These are phyloP conservation scores for Conus ventricosus DNA, from an alignment of 1,140 invertebrate species.

Conservation along the genomic window DNA sequence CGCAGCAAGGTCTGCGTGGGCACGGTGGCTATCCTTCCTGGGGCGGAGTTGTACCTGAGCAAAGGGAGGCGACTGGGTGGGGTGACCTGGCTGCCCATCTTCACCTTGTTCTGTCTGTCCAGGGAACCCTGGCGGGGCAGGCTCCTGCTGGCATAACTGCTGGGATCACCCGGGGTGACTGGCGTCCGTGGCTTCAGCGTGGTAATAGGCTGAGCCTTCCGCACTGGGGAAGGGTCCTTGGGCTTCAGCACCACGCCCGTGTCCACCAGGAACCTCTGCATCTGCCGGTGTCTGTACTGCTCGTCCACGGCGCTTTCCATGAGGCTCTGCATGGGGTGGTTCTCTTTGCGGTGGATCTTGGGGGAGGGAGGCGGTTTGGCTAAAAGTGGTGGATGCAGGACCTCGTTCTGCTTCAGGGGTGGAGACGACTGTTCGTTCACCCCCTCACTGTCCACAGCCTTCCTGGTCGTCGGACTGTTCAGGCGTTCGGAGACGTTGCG, in stretches of 20 bases:
- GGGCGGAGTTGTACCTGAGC: constrained; percentile 65
- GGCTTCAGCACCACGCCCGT: constrained; percentile 52
- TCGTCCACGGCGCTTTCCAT: constrained; percentile 38
- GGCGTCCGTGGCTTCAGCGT: constrained; percentile 62
- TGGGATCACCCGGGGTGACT: constrained; percentile 40
- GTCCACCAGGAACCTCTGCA: constrained; percentile 54
- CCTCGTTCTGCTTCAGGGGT: constrained; percentile 21
- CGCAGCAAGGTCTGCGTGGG: constrained; percentile 56
- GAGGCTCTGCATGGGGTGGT: background rate
- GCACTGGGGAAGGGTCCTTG: constrained; percentile 48
- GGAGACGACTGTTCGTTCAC: constrained; percentile 50
- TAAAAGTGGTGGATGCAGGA: background rate
- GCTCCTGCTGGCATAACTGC: constrained; percentile 49
- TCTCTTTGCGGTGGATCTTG: background rate
- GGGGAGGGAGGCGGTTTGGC: background rate
- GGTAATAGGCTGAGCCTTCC: constrained; percentile 69
- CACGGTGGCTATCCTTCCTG: constrained; percentile 66
- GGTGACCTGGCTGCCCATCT: constrained; percentile 52
- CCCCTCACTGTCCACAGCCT: constrained; percentile 28
- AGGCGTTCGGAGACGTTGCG: constrained; percentile 65
- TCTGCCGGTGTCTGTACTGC: constrained; percentile 54
- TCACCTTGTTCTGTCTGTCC: constrained; percentile 39
- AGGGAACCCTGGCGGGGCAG: constrained; percentile 50
- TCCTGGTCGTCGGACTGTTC: constrained; percentile 63
- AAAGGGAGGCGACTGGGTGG: constrained; percentile 50